A percentile compares a stretch with the other conserved stretches of the same genome.
phyloP scores from a whole-genome alignment of 2,888 invertebrate genomes.

The Dryococelus australis region DNA sequence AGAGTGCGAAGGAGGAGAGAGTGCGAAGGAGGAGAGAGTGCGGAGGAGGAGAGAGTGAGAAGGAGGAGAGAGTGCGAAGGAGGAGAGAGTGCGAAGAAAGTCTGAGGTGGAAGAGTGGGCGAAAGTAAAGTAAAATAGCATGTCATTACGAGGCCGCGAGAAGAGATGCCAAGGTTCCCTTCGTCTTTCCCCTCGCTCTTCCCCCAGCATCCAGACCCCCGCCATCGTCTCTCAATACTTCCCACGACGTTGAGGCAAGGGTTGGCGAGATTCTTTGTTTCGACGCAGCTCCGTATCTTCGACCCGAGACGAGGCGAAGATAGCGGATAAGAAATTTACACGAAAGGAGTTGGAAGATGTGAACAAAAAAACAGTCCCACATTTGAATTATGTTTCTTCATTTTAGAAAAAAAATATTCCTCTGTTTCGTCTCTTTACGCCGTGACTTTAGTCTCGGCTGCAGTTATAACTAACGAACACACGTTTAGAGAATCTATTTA shows the following conservation, averaged over 20 bases:
- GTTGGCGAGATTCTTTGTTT: not conserved
- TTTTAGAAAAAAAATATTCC: too few relatives aligned
- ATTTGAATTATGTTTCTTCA: not conserved
- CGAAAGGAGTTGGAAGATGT: not conserved
- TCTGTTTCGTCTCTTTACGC: not conserved
- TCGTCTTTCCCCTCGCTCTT: not conserved
- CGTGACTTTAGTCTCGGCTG: not conserved
- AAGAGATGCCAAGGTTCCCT: not conserved
- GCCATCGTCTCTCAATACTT: not conserved
- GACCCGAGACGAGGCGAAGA: not conserved
- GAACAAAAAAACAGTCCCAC: not conserved
- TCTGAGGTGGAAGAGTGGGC: slow-evolving; percentile 22
- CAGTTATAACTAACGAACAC: not conserved
- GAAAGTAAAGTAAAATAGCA: slow-evolving; percentile 35
- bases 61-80: not conserved
- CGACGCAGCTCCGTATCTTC: not conserved
- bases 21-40: not conserved
- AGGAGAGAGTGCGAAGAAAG: not conserved
- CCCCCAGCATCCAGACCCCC: not conserved
- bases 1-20: not conserved
- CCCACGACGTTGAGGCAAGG: not conserved
- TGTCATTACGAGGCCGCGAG: slow-evolving; percentile 32
- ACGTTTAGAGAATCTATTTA: too few relatives aligned
- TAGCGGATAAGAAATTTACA: not conserved
- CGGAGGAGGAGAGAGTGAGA: not conserved